A percentile compares a stretch with the other conserved stretches of the same genome.
Evolutionary conservation across 2,797 vertebrate species (phyloP).

Genomic region (Xiphorhynchus erythropygius): DNA sequence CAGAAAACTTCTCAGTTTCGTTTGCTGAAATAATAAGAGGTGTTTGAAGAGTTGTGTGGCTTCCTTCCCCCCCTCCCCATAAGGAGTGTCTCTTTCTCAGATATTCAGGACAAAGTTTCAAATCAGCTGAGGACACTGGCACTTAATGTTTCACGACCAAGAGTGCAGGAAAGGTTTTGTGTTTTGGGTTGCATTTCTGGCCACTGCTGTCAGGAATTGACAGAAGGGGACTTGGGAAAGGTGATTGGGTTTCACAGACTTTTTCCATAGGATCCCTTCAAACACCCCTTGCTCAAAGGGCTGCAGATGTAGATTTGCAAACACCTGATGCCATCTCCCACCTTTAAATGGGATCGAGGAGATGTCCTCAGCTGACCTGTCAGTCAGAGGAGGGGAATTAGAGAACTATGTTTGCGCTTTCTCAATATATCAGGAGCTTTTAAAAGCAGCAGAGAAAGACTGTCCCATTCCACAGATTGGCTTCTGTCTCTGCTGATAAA

Average conservation of each 20-base stretch:
- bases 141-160: not conserved
- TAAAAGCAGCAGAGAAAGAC: not conserved
- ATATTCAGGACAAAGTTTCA: not conserved
- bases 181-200: not conserved
- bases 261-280: not conserved
- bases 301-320: not conserved
- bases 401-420: not conserved
- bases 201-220: not conserved
- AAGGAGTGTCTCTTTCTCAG: not conserved
- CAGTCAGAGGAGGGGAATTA: not conserved
- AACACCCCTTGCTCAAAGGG: not conserved
- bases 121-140: not conserved
- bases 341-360: not conserved
- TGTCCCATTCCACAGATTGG: not conserved
- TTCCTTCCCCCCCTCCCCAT: accelerated
- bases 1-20: not conserved
- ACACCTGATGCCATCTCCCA: not conserved
- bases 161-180: not conserved
- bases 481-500: not conserved
- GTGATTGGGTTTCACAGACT: not conserved
- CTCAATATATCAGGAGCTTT: not conserved
- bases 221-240: not conserved
- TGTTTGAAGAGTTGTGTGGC: not conserved
- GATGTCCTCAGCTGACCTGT: conserved; percentile 35
- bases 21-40: not conserved